These are phyloP conservation scores for Drosophila paulistorum DNA, from an alignment of 1,140 invertebrate species.

Conservation along the genomic window DNA sequence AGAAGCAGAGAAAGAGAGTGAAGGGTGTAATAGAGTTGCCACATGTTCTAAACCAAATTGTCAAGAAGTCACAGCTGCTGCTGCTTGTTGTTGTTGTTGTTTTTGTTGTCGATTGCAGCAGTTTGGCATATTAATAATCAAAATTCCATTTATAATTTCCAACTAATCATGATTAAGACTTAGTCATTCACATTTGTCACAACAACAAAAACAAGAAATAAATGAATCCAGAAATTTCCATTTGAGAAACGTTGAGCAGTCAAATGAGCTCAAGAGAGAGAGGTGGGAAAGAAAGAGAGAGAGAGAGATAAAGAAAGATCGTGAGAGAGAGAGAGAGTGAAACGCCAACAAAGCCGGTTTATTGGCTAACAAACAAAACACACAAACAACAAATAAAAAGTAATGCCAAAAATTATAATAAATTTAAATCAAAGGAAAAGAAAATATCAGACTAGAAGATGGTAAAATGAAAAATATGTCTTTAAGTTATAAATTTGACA, in stretches of 20 bases:
- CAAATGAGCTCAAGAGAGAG: constrained; percentile 27
- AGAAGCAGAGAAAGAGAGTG: too few relatives aligned
- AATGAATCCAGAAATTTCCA: constrained; percentile 69
- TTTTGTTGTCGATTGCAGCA: not conserved
- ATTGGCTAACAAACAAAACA: constrained; percentile 11
- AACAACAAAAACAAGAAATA: constrained; percentile 29
- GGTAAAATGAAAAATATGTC: too few relatives aligned
- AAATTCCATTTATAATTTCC: constrained; percentile 6
- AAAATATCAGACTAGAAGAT: too few relatives aligned
- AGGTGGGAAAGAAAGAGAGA: not conserved
- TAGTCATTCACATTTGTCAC: constrained; percentile 32
- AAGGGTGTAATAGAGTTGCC: too few relatives aligned
- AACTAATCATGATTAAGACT: constrained; percentile 40
- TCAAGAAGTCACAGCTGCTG: constrained; percentile 21
- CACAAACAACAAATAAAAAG: constrained; percentile 19
- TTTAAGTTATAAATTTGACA: too few relatives aligned
- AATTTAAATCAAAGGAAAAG: constrained; percentile 36
- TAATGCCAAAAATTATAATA: constrained; percentile 62
- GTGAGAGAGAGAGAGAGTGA: not conserved
- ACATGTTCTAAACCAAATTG: not conserved
- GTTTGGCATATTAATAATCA: not conserved
- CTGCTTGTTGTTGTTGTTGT: not conserved
- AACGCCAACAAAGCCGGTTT: constrained; percentile 59
- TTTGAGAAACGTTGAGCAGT: constrained; percentile 33
- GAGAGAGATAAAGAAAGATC: constrained; percentile 29